These are phyloP conservation scores for Sinocyclocheilus anshuiensis DNA, from an alignment of 2,113 vertebrate genomes.

Conservation along the genomic window DNA sequence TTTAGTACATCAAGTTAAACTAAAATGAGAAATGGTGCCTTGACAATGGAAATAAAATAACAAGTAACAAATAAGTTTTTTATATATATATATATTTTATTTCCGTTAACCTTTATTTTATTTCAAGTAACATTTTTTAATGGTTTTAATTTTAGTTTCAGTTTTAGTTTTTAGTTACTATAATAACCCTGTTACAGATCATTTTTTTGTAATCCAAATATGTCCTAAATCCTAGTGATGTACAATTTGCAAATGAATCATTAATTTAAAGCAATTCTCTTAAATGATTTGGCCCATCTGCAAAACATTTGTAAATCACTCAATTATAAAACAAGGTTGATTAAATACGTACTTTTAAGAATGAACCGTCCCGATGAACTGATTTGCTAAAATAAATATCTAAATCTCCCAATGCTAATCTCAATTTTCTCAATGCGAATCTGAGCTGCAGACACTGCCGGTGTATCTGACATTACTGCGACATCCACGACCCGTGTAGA, in stretches of 20 bases:
- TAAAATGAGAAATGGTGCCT: no score
- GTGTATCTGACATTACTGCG: not conserved
- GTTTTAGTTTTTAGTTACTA: no score
- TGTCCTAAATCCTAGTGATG: not conserved
- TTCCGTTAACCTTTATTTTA: no score
- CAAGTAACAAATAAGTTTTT: no score
- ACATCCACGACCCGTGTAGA: not conserved
- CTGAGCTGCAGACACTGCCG: not conserved
- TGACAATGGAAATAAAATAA: no score
- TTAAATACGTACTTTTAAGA: not conserved
- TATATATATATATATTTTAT: no score
- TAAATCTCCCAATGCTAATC: not conserved
- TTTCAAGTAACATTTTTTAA: no score
- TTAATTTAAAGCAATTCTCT: not conserved
- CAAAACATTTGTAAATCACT: not conserved
- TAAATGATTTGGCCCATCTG: not conserved
- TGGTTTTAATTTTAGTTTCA: no score
- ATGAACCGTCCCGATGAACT: not conserved
- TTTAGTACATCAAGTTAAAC: no score
- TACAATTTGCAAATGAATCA: not conserved
- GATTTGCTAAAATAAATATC: not conserved
- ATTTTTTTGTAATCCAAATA: not conserved
- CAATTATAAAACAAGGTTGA: not conserved
- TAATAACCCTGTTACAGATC: no score
- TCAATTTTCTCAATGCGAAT: not conserved